Conservation (phyloP, 2,888 invertebrate genomes). For the Xestia ashworthii region DNA sequence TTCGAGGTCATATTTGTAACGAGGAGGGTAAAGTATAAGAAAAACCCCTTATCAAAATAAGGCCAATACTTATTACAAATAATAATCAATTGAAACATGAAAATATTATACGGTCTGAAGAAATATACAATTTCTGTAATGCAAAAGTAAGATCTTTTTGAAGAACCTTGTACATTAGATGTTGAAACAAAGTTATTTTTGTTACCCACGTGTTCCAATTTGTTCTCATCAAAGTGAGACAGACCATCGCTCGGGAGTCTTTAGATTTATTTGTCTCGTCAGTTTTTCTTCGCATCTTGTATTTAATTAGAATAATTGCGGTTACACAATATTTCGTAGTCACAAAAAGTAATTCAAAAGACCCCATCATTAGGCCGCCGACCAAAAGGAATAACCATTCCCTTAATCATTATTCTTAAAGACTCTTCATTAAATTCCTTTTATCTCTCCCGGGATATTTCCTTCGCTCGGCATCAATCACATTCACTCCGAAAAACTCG, state of each 20-base stretch:
- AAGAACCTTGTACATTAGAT: slow-evolving; percentile 21
- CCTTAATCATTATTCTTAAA: slow-evolving; percentile 91
- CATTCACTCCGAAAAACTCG: slow-evolving; percentile 90
- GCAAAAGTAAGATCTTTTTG: slow-evolving; percentile 17
- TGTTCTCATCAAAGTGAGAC: slow-evolving; percentile 45
- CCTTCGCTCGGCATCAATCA: slow-evolving; percentile 90
- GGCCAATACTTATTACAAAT: slow-evolving; percentile 4
- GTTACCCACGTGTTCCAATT: slow-evolving; percentile 42
- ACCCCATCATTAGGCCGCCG: slow-evolving; percentile 87
- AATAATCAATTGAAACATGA: slow-evolving; percentile 32
- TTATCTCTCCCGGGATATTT: slow-evolving; percentile 90
- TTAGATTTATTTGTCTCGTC: slow-evolving; percentile 49
- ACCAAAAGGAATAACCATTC: slow-evolving; percentile 90
- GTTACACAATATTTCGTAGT: slow-evolving; percentile 83
- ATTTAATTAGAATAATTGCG: slow-evolving; percentile 83
- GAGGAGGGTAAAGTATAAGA: slow-evolving; percentile 13
- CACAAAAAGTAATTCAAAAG: slow-evolving; percentile 88
- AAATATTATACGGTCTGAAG: slow-evolving; percentile 10
- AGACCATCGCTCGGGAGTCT: slow-evolving; percentile 33
- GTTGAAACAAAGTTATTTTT: slow-evolving; percentile 50
- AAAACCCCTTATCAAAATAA: slow-evolving; percentile 17
- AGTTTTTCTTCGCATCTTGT: slow-evolving; percentile 61
- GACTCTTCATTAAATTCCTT: slow-evolving; percentile 91
- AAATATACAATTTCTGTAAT: slow-evolving; percentile 34
- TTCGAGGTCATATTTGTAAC: slow-evolving; percentile 25